Conservation (phyloP, 2,113 vertebrate genomes). For the Lipophrys pholis region DNA sequence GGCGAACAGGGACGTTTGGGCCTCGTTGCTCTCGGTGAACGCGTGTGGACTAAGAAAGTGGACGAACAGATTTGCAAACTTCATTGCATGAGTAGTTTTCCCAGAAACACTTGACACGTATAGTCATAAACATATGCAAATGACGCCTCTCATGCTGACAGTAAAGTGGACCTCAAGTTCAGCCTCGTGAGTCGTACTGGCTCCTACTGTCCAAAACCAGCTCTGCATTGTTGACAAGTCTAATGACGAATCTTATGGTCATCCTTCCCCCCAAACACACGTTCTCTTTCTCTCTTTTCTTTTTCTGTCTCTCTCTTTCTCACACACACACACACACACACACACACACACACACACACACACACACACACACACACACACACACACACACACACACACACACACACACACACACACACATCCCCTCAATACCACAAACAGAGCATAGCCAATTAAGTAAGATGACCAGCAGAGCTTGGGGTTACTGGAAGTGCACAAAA, state of each 20-base stretch:
- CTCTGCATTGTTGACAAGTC: constrained; percentile 18
- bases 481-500: constrained; percentile 80
- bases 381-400: not conserved
- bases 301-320: not conserved
- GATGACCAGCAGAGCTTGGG: constrained; percentile 67
- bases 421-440: constrained; percentile 65
- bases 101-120: not conserved
- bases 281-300: not conserved
- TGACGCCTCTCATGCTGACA: too few species aligned
- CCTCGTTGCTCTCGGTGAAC: too few species aligned
- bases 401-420: too few species aligned
- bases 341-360: not conserved
- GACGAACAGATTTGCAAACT: too few species aligned
- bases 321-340: too few species aligned
- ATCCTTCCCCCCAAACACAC: constrained; percentile 28
- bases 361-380: too few species aligned
- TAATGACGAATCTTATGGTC: constrained; percentile 45
- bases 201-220: constrained; percentile 1
- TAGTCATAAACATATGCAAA: too few species aligned
- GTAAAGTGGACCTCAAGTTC: not conserved
- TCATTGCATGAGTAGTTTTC: not conserved
- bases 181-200: constrained; percentile 3
- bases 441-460: constrained; percentile 78
- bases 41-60: too few species aligned
- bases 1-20: too few species aligned